Evolutionary conservation across 92 coral and sea anemone species (phyloP), one percentile per base, ranked within the genome.

Genomic region (Heteractis magnifica): DNA sequence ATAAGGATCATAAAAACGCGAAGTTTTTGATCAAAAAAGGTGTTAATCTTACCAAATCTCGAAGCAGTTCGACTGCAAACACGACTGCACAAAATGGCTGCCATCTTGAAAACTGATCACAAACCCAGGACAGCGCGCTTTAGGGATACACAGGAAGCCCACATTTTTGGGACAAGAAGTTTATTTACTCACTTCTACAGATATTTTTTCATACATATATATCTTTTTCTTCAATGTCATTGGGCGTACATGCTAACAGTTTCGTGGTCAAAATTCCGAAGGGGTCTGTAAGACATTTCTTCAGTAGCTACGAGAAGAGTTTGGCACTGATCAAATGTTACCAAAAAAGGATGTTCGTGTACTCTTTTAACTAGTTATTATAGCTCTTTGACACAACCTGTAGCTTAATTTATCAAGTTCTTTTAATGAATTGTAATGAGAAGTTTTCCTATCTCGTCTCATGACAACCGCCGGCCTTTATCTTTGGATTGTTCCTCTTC

Each of bases 51-150:
- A 91, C 94, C 94, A 78, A 91, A 80, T 51, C 86, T 87, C 16
- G 87, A 18, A 56, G 87, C 84, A 74, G 77, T 91, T 82, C 91
- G 78, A 49, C 84, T 21, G 84, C 90, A 88, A 52, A 91, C 82
- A 55, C 97, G 94, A 72, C 87, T 75, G 72, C 82, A 91, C 81
- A 93, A 83, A 53, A 93, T 85, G 51, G 92, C 92, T 86, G 97
- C 97, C 97, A 93, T 93, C 70, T 91, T 93, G 87, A 13, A 48
- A 49, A 10, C 21, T 52, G 14, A 16, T 2, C 72, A 81, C 52
- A 86, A 34, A 49, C 75, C 76, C 90, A 86, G 87, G 48, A 51
- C 16, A 4, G 49, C 73, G 73, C 73, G 49, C 26, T 64, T 68
- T 64, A 49, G 19, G 1, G 19, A 0, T 19, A 70, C 77, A 70